A percentile compares a stretch with the other conserved stretches of the same genome.
These are phyloP conservation scores for Lasioglossum villosulum DNA, from an alignment of 2,888 invertebrate species.

Conservation along the genomic window DNA sequence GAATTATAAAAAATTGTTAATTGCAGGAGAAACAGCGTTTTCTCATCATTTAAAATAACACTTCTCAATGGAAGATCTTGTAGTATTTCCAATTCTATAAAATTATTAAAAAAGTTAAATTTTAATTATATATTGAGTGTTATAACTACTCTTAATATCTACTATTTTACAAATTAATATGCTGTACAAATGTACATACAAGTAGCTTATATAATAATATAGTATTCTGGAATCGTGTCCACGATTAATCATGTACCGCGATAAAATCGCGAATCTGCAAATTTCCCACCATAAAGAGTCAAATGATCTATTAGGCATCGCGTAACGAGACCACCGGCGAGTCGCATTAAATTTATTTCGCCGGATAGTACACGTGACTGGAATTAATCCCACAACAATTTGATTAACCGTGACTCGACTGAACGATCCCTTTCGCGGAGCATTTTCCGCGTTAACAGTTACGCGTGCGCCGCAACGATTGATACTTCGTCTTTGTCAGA, in stretches of 20 bases:
- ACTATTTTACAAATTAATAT: neutral
- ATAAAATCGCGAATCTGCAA: neutral
- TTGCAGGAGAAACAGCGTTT: too few relatives aligned
- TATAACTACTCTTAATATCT: too few relatives aligned
- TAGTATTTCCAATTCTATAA: too few relatives aligned
- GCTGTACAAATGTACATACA: neutral
- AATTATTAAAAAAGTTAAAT: too few relatives aligned
- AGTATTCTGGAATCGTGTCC: neutral
- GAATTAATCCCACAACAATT: slow-evolving; percentile 40
- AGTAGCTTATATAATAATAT: neutral
- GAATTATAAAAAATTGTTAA: too few relatives aligned
- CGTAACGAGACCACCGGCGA: neutral
- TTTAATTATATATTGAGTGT: too few relatives aligned
- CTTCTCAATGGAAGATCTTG: too few relatives aligned
- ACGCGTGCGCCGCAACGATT: neutral
- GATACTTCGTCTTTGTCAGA: slow-evolving; percentile 12
- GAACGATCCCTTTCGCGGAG: slow-evolving; percentile 26
- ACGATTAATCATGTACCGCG: neutral
- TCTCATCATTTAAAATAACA: too few relatives aligned
- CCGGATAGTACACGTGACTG: slow-evolving; percentile 35
- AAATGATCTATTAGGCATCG: neutral
- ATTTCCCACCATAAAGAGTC: slow-evolving; percentile 12
- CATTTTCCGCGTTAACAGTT: slow-evolving; percentile 6
- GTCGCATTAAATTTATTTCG: slow-evolving; percentile 39
- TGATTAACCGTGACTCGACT: slow-evolving; percentile 31